phyloP scores from a whole-genome alignment of 2,113 vertebrate species.

The Lasiurus cinereus region DNA sequence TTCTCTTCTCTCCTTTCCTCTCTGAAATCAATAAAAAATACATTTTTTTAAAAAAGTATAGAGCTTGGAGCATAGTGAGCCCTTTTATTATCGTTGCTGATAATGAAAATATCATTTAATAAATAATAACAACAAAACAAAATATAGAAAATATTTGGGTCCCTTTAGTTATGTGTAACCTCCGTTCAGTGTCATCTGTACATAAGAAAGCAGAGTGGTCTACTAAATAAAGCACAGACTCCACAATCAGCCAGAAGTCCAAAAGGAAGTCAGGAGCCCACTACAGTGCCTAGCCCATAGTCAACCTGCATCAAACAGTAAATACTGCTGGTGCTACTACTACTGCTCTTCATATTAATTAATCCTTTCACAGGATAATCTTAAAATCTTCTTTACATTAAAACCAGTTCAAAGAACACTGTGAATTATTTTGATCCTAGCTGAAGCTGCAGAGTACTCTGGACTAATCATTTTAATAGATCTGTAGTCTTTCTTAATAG shows the following conservation, averaged over 20 bases:
- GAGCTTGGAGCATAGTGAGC: neutral
- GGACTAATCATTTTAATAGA: conserved; percentile 53
- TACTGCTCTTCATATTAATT: conserved; percentile 24
- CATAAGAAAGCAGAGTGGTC: neutral
- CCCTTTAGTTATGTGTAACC: neutral
- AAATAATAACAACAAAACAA: neutral
- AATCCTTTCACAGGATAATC: conserved; percentile 50
- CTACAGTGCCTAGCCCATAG: neutral
- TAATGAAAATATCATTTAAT: neutral
- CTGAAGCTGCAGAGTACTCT: conserved; percentile 38
- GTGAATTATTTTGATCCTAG: conserved; percentile 44
- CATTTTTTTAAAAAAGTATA: neutral
- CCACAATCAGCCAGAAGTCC: neutral
- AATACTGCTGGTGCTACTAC: neutral
- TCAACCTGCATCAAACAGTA: conserved; percentile 41
- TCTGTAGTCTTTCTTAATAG: conserved; percentile 52
- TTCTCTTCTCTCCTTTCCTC: too few relatives aligned
- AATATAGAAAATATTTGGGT: neutral
- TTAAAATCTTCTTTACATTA: conserved; percentile 64
- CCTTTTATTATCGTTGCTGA: neutral
- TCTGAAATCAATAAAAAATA: too few relatives aligned
- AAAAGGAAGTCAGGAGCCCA: conserved; percentile 16
- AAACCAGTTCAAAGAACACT: conserved; percentile 66
- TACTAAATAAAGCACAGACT: neutral
- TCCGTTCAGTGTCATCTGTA: neutral